phyloP scores from a whole-genome alignment of 2,888 invertebrate genomes.

The Pharmacophagus antenor region DNA sequence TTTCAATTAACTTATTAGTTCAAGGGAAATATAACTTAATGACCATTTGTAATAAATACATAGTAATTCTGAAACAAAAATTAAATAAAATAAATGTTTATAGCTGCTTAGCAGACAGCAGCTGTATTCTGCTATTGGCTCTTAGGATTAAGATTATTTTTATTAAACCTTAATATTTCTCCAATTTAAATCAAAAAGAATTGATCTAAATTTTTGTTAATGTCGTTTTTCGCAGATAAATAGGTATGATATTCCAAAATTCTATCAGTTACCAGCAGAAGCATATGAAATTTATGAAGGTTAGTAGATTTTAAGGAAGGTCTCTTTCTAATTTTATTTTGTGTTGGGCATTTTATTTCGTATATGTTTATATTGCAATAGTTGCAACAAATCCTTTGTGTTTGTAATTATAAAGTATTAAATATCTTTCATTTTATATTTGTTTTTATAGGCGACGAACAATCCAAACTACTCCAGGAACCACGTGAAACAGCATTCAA shows the following conservation, averaged over 20 bases:
- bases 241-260: conserved; percentile 68
- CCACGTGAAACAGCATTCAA: conserved; percentile 25
- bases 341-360: no score
- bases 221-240: conserved; percentile 55
- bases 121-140: no score
- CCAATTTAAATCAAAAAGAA: background rate
- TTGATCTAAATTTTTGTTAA: background rate
- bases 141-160: background rate
- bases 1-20: no score
- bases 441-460: conserved; percentile 41
- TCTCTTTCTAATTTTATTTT: no score
- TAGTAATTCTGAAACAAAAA: background rate
- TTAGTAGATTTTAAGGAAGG: conserved; percentile 34
- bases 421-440: conserved; percentile 32
- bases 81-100: background rate
- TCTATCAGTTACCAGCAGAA: conserved; percentile 56
- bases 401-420: no score
- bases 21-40: no score
- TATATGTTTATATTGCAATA: no score
- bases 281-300: conserved; percentile 49
- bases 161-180: background rate
- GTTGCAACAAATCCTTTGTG: no score
- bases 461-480: conserved; percentile 40
- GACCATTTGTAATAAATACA: no score
- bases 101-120: background rate